phyloP scores from a whole-genome alignment of 2,888 invertebrate genomes.

The Taphrorychus bicolor region DNA sequence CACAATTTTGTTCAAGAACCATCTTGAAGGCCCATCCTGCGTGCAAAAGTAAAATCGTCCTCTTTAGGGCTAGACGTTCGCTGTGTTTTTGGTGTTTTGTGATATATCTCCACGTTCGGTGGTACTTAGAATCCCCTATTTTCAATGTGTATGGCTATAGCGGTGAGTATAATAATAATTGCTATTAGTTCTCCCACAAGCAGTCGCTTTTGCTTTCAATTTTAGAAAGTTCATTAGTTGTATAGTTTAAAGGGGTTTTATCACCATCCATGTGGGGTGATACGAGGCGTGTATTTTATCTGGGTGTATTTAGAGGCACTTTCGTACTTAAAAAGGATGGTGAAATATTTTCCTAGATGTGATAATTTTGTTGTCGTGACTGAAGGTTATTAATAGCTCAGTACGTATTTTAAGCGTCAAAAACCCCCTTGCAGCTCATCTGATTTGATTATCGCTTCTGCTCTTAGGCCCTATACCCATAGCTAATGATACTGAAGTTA shows the following conservation, averaged over 20 bases:
- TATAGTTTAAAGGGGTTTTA: not conserved
- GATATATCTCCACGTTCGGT: conserved; percentile 48
- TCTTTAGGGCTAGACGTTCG: conserved; percentile 45
- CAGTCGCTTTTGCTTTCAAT: conserved; percentile 15
- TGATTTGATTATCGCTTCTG: too few relatives aligned
- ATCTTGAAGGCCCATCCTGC: conserved; percentile 50
- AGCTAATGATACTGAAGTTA: too few relatives aligned
- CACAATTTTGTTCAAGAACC: conserved; percentile 48
- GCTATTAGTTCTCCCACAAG: not conserved
- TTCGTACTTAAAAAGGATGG: too few relatives aligned
- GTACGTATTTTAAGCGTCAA: too few relatives aligned
- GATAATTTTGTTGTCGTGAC: too few relatives aligned
- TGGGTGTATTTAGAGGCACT: too few relatives aligned
- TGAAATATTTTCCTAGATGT: too few relatives aligned
- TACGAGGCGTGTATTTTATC: too few relatives aligned
- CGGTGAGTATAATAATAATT: conserved; percentile 44
- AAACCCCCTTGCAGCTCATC: too few relatives aligned
- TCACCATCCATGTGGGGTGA: too few relatives aligned
- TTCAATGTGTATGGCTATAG: conserved; percentile 56
- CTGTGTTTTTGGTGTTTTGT: conserved; percentile 40
- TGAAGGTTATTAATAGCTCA: too few relatives aligned
- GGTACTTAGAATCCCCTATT: conserved; percentile 49
- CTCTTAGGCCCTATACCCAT: too few relatives aligned
- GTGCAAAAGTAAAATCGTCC: conserved; percentile 47
- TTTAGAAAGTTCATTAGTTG: conserved; percentile 19